Evolutionary conservation across 2,888 invertebrate species (phyloP), one percentile per base, ranked within the genome.

Genomic region (Allacma fusca): DNA sequence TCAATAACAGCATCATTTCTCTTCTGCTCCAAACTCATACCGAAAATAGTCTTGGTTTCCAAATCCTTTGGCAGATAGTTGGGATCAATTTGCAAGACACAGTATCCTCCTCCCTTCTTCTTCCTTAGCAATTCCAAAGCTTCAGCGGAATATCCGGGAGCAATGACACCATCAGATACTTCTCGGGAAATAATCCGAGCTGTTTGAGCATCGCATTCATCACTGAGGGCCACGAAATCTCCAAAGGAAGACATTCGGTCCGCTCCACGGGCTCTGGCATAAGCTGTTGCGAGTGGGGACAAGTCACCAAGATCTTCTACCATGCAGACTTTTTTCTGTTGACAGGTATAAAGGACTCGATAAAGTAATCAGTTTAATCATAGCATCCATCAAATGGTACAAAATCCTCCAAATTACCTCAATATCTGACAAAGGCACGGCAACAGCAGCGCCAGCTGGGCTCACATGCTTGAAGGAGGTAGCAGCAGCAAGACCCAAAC

Each of bases 231-330:
- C 44, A 98, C 91, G 87, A 98, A 98, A 88, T 99, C 99, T 0
- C 99, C 98, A 87, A 98, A 99, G 0, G 98, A 98, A 12, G 97
- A 98, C 98, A 99, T 98, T 75, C 98, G 91, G 88, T 99, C 98
- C 21, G 98, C 97, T 71, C 98, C 98, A 86, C 98, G 91, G 0
- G 98, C 98, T 78, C 98, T 90, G 0, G 97, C 98, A 88, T 98
- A 98, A 0, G 98, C 98, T 21, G 90, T 90, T 0, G 97, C 96
- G 16, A 97, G 86, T 0, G 96, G 95, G 0, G 93, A 91, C 82
- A 97, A 87, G 44, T 90, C 89, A 0, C 89, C 87, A 65, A 97
- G 85, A 87, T 98, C 98, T 70, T 93, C 91, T 2, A 98, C 97
- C 94, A 97, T 96, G 86, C 97, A 98, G 0, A 97, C 90, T 85